Percentiles rank a stretch among this genome's conserved stretches.
phyloP scores from a whole-genome alignment of 2,888 invertebrate species.

The Linyphia triangularis region DNA sequence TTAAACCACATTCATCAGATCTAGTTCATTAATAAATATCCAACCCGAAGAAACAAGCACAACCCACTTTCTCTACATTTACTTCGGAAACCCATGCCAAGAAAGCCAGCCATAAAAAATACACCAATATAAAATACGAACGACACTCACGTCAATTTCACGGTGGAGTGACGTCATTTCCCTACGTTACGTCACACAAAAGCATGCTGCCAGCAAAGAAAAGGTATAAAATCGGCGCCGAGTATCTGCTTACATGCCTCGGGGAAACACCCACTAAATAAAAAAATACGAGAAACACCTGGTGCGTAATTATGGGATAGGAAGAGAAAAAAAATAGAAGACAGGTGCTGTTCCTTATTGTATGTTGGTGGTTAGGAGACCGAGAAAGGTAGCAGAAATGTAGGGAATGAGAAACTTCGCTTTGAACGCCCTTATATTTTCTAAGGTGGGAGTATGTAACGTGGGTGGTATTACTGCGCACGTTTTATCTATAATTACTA shows the following conservation, averaged over 20 bases:
- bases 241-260: constrained; percentile 4
- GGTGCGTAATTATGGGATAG: constrained; percentile 28
- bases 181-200: constrained; percentile 5
- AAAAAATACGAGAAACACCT: constrained; percentile 53
- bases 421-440: neutral
- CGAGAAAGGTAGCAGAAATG: neutral
- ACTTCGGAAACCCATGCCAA: neutral
- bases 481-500: no score
- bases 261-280: constrained; percentile 42
- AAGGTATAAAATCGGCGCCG: constrained; percentile 38
- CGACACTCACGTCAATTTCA: neutral
- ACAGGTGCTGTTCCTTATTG: constrained; percentile 3
- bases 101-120: neutral
- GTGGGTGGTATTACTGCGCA: no score
- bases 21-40: no score
- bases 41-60: constrained; percentile 37
- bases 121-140: constrained; percentile 6
- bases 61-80: constrained; percentile 33
- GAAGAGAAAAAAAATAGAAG: neutral
- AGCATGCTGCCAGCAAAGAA: constrained; percentile 19
- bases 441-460: neutral
- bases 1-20: no score
- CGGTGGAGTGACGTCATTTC: constrained; percentile 14
- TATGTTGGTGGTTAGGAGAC: neutral
- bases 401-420: neutral